A percentile compares a stretch with the other conserved stretches of the same genome.
These are phyloP conservation scores for Lycophotia porphyrea DNA, from an alignment of 2,888 invertebrate genomes.

Conservation along the genomic window DNA sequence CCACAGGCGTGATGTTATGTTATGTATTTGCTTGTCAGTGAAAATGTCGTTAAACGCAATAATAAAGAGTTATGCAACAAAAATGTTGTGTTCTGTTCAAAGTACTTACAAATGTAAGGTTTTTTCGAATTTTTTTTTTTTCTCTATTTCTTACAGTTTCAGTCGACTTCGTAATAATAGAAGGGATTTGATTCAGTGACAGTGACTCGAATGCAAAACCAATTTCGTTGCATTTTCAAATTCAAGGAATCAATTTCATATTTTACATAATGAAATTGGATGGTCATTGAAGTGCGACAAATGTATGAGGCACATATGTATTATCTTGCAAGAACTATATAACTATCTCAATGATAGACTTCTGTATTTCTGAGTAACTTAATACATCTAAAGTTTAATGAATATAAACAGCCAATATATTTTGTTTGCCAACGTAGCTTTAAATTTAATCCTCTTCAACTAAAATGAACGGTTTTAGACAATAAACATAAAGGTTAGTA, in stretches of 20 bases:
- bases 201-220: not conserved
- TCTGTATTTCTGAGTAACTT: not conserved
- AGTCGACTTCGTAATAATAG: not conserved
- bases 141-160: not conserved
- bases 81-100: not conserved
- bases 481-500: no score
- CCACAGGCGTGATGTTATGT: no score
- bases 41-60: not conserved
- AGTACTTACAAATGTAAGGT: not conserved
- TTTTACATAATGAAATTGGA: constrained; percentile 45
- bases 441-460: no score
- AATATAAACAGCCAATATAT: not conserved
- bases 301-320: constrained; percentile 1
- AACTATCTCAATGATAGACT: not conserved
- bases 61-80: no score
- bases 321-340: not conserved
- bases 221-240: constrained; percentile 32
- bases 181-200: constrained; percentile 9
- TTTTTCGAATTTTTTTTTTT: not conserved
- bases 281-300: constrained; percentile 9
- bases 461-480: no score
- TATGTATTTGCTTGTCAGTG: not conserved
- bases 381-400: no score
- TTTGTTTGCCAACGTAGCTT: not conserved
- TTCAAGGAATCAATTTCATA: constrained; percentile 30